A percentile compares a stretch with the other conserved stretches of the same genome.
Evolutionary conservation across 2,888 invertebrate species (phyloP).

Genomic region (Ferrisia virgata): DNA sequence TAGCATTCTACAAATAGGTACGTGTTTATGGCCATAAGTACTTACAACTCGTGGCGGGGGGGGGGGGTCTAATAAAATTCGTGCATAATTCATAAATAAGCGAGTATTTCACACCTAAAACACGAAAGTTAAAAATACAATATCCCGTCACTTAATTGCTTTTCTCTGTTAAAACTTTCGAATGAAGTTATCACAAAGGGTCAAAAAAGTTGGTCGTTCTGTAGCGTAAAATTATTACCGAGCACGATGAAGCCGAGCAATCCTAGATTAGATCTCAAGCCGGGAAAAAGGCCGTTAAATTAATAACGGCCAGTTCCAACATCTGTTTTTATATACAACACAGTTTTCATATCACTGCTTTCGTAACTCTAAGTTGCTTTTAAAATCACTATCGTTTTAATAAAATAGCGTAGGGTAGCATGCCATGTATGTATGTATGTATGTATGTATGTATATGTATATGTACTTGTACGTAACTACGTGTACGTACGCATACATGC

Average conservation of each 20-base stretch:
- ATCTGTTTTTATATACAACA: slow-evolving; percentile 25
- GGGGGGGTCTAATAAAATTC: background rate
- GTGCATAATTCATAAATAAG: background rate
- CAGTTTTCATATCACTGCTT: slow-evolving; percentile 25
- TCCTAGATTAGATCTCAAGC: slow-evolving; percentile 25
- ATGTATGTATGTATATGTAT: background rate
- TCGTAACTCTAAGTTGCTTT: slow-evolving; percentile 15
- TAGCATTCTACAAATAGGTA: background rate
- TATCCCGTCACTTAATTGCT: slow-evolving; percentile 14
- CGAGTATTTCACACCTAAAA: background rate
- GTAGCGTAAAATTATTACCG: background rate
- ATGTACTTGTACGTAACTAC: background rate
- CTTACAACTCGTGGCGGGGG: no score
- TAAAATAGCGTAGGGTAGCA: background rate
- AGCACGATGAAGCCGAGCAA: background rate
- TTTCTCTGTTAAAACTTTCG: slow-evolving; percentile 25
- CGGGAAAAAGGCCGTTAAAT: slow-evolving; percentile 27
- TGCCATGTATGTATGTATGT: no score
- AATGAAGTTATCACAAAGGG: slow-evolving; percentile 18
- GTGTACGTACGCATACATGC: no score
- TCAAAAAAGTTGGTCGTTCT: slow-evolving; percentile 24
- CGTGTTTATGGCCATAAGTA: background rate
- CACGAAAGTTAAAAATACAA: background rate
- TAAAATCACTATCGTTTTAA: slow-evolving; percentile 28
- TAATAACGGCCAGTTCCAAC: slow-evolving; percentile 23